These are phyloP conservation scores for Pristionchus maxplancki DNA, from an alignment of 2,888 invertebrate species.

Conservation along the genomic window DNA sequence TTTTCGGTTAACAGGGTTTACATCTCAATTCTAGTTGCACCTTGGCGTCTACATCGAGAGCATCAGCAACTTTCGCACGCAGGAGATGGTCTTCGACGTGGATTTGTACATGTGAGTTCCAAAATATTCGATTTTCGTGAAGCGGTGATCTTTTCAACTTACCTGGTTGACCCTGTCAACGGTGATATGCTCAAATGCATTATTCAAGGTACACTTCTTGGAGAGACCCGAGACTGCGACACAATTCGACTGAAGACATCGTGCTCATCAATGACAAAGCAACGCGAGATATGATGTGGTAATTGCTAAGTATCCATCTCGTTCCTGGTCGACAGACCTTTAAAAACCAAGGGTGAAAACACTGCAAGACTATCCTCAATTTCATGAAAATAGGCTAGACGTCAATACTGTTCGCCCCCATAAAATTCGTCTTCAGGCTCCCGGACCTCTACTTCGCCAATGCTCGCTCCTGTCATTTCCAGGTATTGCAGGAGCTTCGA, in stretches of 20 bases:
- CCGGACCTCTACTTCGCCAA: conserved; percentile 74
- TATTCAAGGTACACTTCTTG: conserved; percentile 61
- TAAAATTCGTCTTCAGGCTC: conserved; percentile 58
- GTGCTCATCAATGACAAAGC: conserved; percentile 69
- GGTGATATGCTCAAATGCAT: too few species aligned
- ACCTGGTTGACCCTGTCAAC: too few species aligned
- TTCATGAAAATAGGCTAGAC: too few species aligned
- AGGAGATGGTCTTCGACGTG: neutral
- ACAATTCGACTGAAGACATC: conserved; percentile 64
- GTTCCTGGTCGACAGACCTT: too few species aligned
- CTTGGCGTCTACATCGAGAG: neutral
- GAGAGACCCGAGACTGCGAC: conserved; percentile 64
- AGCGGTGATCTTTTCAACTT: too few species aligned
- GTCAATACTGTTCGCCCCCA: neutral
- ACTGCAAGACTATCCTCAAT: too few species aligned
- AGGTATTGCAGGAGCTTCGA: too few species aligned
- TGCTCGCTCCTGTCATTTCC: conserved; percentile 57
- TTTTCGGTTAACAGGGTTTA: too few species aligned
- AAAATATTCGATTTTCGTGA: too few species aligned
- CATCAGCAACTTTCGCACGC: neutral
- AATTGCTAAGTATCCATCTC: neutral
- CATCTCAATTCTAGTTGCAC: neutral
- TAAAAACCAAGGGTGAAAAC: too few species aligned
- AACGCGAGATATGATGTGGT: conserved; percentile 71
- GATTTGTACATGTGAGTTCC: neutral